phyloP scores from a whole-genome alignment of 2,113 vertebrate genomes.

The Colius striatus region DNA sequence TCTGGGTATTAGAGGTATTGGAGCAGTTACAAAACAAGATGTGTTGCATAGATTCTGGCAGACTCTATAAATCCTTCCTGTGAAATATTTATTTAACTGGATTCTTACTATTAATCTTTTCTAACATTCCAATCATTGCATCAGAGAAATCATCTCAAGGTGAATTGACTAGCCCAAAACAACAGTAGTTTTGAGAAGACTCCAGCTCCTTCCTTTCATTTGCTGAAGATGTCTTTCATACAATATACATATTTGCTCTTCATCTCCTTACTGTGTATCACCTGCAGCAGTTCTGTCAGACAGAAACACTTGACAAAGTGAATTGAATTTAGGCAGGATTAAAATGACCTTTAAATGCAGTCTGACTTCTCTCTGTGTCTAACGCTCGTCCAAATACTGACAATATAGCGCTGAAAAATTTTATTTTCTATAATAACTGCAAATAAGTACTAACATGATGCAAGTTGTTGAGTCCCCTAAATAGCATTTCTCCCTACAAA shows the following conservation, averaged over 20 bases:
- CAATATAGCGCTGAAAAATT: background rate
- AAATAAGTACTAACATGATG: background rate
- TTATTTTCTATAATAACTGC: background rate
- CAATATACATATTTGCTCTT: background rate
- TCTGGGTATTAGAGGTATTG: fast-evolving
- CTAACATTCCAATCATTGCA: background rate
- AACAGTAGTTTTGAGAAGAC: background rate
- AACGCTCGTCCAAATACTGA: background rate
- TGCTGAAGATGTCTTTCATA: background rate
- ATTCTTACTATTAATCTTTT: background rate
- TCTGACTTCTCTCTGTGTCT: background rate
- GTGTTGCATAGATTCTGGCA: background rate
- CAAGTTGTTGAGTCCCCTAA: background rate
- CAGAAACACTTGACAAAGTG: background rate
- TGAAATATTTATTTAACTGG: background rate
- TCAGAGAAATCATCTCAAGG: background rate
- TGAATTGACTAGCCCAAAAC: background rate
- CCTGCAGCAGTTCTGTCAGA: background rate
- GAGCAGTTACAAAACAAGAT: background rate
- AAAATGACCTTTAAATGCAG: background rate
- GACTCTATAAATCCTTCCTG: background rate
- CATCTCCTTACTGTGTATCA: background rate
- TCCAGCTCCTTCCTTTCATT: background rate
- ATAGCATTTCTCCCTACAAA: constrained; percentile 13
- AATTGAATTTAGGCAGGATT: background rate